Evolutionary conservation across 2,797 vertebrate genomes (phyloP).

Genomic region (Jordanella pulchra): DNA sequence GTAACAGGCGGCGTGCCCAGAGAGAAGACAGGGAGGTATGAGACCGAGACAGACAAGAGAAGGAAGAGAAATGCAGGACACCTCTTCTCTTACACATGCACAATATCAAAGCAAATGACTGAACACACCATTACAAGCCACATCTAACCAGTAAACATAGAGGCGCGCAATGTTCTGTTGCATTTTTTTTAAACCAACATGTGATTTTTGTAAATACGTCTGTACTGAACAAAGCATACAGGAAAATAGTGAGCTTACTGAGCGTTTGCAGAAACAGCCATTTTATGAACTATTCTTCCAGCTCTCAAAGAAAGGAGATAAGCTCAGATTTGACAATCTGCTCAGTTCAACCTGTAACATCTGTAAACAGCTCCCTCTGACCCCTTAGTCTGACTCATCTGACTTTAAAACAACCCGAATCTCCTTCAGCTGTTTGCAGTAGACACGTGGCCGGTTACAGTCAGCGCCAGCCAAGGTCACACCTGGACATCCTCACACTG

Average conservation of each 20-base stretch:
- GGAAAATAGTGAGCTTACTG: constrained; percentile 11
- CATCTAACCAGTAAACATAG: constrained; percentile 15
- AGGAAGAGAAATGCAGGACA: constrained; percentile 23
- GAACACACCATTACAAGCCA: constrained; percentile 6
- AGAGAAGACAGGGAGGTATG: constrained; percentile 52
- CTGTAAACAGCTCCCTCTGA: not conserved
- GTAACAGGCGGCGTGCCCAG: constrained; percentile 66
- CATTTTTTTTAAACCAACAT: constrained; percentile 17
- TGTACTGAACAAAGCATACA: constrained; percentile 41
- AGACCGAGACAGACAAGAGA: constrained; percentile 46
- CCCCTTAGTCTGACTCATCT: not conserved
- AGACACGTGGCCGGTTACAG: constrained; percentile 31
- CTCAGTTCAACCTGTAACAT: constrained; percentile 4
- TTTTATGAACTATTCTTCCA: constrained; percentile 33
- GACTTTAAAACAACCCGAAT: not conserved
- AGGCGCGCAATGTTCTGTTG: not conserved
- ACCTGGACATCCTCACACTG: constrained; percentile 20
- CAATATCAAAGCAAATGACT: constrained; percentile 18
- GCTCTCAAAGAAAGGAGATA: not conserved
- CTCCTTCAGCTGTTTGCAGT: constrained; percentile 20
- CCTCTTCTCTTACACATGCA: constrained; percentile 31
- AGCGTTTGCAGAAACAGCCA: constrained; percentile 25
- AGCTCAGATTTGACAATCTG: constrained; percentile 12
- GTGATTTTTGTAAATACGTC: constrained; percentile 46
- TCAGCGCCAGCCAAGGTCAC: constrained; percentile 65